Evolutionary conservation across 1,140 invertebrate genomes (phyloP).

Genomic region (Drosophila ercepeae): DNA sequence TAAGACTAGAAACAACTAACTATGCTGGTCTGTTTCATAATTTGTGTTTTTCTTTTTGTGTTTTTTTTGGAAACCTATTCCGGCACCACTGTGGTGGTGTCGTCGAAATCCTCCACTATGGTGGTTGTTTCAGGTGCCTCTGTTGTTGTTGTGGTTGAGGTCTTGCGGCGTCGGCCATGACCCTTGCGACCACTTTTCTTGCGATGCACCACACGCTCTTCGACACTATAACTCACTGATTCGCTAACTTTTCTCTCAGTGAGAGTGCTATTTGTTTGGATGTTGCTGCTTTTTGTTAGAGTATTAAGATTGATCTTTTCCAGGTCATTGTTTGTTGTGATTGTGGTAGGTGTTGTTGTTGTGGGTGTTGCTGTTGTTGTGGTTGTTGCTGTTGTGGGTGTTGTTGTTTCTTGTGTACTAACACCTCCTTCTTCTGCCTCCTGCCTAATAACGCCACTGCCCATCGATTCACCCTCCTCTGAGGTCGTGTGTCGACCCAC

Average conservation of each 20-base stretch:
- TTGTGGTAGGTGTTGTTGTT: constrained; percentile 4
- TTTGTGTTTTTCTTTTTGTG: constrained; percentile 1
- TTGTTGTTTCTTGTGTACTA: constrained; percentile 7
- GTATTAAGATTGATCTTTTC: background rate
- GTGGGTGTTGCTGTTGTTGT: constrained; percentile 1
- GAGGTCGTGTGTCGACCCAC: constrained; percentile 10
- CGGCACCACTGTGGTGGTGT: constrained; percentile 26
- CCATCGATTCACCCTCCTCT: background rate
- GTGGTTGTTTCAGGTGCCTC: constrained; percentile 11
- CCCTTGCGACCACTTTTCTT: constrained; percentile 64
- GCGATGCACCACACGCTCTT: constrained; percentile 69
- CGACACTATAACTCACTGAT: constrained; percentile 60
- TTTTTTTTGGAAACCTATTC: constrained; percentile 15
- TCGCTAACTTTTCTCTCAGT: constrained; percentile 55
- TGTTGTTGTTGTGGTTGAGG: constrained; percentile 34
- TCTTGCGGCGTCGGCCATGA: constrained; percentile 46
- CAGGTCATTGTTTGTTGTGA: background rate
- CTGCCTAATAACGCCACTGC: constrained; percentile 30
- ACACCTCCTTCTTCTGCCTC: constrained; percentile 5
- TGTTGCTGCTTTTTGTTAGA: background rate
- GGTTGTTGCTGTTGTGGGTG: background rate
- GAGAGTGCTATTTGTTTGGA: background rate
- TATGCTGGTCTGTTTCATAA: constrained; percentile 26
- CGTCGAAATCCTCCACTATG: constrained; percentile 12
- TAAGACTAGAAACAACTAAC: constrained; percentile 81